Evolutionary conservation across 2,797 vertebrate genomes (phyloP).

Genomic region (Ispidina lecontei): DNA sequence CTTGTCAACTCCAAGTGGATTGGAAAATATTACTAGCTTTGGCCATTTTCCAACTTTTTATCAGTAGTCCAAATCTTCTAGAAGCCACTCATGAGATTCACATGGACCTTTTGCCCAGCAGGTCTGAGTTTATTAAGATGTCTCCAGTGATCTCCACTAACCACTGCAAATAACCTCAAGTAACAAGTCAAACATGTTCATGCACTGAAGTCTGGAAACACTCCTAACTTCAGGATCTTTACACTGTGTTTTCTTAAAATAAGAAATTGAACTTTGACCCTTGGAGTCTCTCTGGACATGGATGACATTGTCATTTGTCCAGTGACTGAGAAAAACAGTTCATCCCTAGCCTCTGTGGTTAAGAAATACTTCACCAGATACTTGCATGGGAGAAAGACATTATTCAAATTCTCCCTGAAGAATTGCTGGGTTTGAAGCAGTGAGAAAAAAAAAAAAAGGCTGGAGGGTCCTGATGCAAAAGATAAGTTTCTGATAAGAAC

Average conservation of each 20-base stretch:
- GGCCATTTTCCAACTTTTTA: background rate
- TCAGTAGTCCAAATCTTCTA: background rate
- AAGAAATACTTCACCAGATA: background rate
- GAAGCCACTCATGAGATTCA: background rate
- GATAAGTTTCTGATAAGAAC: background rate
- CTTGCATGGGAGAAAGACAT: background rate
- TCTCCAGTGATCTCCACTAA: background rate
- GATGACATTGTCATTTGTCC: background rate
- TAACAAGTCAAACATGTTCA: accelerated
- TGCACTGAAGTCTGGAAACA: background rate
- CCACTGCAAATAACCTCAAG: background rate
- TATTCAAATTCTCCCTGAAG: background rate
- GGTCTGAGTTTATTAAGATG: background rate
- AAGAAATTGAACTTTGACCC: background rate
- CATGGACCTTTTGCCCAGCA: accelerated
- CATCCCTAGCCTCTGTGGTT: background rate
- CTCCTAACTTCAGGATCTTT: background rate
- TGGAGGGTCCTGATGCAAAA: background rate
- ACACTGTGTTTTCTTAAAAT: background rate
- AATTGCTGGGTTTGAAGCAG: background rate
- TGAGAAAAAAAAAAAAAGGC: background rate
- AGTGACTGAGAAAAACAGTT: background rate
- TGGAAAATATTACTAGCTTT: background rate
- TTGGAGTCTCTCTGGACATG: background rate
- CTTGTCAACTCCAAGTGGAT: background rate